These are phyloP conservation scores for Misgurnus mizolepis DNA, from an alignment of 2,113 vertebrate species.

Conservation along the genomic window DNA sequence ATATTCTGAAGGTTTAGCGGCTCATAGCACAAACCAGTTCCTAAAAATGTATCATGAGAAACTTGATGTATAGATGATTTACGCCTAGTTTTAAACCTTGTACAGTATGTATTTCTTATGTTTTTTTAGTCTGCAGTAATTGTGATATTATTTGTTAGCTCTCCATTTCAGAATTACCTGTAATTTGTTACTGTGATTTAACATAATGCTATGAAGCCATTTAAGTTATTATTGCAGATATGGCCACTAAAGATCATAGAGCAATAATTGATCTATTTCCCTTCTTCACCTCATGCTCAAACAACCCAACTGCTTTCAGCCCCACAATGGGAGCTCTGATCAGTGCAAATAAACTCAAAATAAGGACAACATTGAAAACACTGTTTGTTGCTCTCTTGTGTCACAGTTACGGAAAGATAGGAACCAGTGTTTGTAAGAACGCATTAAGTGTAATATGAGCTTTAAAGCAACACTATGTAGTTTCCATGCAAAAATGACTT, in stretches of 20 bases:
- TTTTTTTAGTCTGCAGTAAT: no score
- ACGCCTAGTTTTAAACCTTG: no score
- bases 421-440: neutral
- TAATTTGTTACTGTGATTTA: conserved; percentile 29
- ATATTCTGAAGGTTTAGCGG: no score
- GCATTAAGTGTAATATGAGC: neutral
- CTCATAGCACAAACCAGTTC: no score
- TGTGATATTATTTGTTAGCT: no score
- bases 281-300: conserved; percentile 29
- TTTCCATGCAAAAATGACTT: no score
- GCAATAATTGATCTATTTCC: conserved; percentile 38
- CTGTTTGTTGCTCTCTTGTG: neutral
- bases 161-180: no score
- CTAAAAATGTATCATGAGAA: no score
- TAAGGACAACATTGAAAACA: neutral
- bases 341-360: neutral
- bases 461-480: no score
- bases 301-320: conserved; percentile 9
- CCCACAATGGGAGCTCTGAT: no score
- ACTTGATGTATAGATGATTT: no score
- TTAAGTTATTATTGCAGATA: conserved; percentile 24
- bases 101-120: no score
- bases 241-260: conserved; percentile 32
- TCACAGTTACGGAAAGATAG: conserved; percentile 3
- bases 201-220: neutral